Conservation (phyloP, 1,140 invertebrate genomes). For the Tachypleus tridentatus region DNA sequence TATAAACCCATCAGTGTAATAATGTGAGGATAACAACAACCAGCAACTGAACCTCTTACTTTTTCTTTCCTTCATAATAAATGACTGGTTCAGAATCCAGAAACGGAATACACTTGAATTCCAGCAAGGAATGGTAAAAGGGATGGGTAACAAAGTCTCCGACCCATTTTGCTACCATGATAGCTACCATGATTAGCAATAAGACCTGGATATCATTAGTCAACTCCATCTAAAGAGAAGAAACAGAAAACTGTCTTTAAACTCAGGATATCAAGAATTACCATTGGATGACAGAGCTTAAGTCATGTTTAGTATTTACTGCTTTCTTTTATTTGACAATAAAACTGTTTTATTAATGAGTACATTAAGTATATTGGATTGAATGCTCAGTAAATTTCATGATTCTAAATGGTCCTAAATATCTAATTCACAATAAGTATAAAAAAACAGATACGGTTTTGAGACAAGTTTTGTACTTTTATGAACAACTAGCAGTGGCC, state of each 20-base stretch:
- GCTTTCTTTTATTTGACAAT: too few relatives aligned
- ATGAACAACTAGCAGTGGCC: too few relatives aligned
- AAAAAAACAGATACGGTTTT: too few relatives aligned
- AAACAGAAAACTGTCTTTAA: neutral
- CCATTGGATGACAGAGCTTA: neutral
- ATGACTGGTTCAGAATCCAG: conserved; percentile 76
- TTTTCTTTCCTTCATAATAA: conserved; percentile 27
- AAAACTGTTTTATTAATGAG: too few relatives aligned
- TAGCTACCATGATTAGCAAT: conserved; percentile 95
- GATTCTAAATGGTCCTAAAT: too few relatives aligned
- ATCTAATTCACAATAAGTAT: too few relatives aligned
- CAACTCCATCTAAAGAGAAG: conserved; percentile 62
- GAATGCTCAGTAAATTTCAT: too few relatives aligned
- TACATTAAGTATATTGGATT: too few relatives aligned
- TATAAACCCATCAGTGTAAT: too few relatives aligned
- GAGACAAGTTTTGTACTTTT: too few relatives aligned
- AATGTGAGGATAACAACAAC: too few relatives aligned
- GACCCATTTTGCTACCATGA: conserved; percentile 99
- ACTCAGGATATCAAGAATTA: neutral
- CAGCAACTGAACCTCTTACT: conserved; percentile 23
- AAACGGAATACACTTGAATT: conserved; percentile 73
- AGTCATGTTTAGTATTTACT: too few relatives aligned
- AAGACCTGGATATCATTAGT: conserved; percentile 96
- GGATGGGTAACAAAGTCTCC: conserved; percentile 97
- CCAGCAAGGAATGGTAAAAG: conserved; percentile 89